phyloP scores from a whole-genome alignment of 2,888 invertebrate genomes.

The Synanthedon myopaeformis region DNA sequence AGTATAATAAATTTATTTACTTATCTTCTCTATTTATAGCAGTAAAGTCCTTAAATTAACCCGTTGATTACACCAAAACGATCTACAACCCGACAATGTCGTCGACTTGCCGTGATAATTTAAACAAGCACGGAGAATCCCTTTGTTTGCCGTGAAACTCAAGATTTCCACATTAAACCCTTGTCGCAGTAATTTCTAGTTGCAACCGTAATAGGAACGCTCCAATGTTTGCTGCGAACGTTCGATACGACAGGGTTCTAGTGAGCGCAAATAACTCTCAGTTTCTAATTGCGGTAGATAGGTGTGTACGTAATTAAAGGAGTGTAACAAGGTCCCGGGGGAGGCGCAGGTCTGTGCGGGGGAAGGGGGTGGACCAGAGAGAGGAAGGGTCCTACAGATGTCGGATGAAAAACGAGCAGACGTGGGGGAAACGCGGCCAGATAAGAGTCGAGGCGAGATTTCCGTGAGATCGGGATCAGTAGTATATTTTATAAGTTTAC shows the following conservation, averaged over 20 bases:
- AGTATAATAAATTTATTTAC: neutral
- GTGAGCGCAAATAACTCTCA: constrained; percentile 4
- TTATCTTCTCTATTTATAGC: neutral
- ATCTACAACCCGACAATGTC: constrained; percentile 26
- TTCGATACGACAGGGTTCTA: constrained; percentile 2
- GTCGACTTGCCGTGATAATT: constrained; percentile 40
- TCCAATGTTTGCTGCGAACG: neutral
- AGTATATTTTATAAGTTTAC: no score
- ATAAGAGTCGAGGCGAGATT: neutral
- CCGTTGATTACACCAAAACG: constrained; percentile 40
- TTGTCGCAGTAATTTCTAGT: constrained; percentile 23
- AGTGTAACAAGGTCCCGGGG: constrained; percentile 46
- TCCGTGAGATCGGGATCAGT: constrained; percentile 29
- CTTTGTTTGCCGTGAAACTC: constrained; percentile 30
- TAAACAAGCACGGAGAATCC: constrained; percentile 35
- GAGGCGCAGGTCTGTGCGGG: constrained; percentile 8
- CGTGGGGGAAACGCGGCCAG: neutral
- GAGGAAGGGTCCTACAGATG: constrained; percentile 21
- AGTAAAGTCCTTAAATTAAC: constrained; percentile 39
- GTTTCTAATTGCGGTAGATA: constrained; percentile 50
- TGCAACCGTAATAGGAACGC: neutral
- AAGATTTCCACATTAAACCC: constrained; percentile 44
- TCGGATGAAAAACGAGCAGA: constrained; percentile 29
- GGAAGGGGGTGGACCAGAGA: neutral
- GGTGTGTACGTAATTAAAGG: constrained; percentile 52